phyloP scores from a whole-genome alignment of 1,140 invertebrate species.

The Ips nitidus region DNA sequence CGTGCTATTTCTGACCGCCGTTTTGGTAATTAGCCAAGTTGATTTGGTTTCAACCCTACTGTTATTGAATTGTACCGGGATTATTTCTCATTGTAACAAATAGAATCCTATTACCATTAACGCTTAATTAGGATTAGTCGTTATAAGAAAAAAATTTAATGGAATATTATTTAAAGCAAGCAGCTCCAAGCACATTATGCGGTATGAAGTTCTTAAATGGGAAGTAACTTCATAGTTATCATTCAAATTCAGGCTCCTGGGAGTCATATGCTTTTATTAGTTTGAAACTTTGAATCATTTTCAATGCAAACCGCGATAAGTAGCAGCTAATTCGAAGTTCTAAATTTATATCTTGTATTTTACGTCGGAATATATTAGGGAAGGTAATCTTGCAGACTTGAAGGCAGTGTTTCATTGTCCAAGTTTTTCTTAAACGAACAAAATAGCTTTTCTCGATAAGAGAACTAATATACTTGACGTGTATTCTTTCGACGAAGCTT shows the following conservation, averaged over 20 bases:
- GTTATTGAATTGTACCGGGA: constrained; percentile 18
- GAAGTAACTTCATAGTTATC: constrained; percentile 1
- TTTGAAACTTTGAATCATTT: constrained; percentile 4
- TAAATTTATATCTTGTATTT: no score
- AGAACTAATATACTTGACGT: constrained; percentile 20
- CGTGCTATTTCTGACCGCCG: constrained; percentile 18
- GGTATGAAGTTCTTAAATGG: not conserved
- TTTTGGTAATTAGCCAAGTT: constrained; percentile 23
- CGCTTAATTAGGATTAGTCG: no score
- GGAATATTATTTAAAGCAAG: no score
- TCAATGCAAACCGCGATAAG: not conserved
- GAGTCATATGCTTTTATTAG: constrained; percentile 5
- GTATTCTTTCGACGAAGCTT: constrained; percentile 17
- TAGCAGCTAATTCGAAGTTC: not conserved
- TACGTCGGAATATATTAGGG: no score
- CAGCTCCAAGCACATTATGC: not conserved
- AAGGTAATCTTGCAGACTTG: no score
- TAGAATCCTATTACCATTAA: constrained; percentile 5
- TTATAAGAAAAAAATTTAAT: no score
- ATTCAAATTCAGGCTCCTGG: constrained; percentile 1
- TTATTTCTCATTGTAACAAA: constrained; percentile 13
- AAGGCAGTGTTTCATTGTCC: no score
- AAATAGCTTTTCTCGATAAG: constrained; percentile 6
- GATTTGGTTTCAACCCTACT: constrained; percentile 20
- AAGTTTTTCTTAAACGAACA: not conserved